Evolutionary conservation across 2,797 vertebrate species (phyloP).

Genomic region (Ctenosaura bakeri): DNA sequence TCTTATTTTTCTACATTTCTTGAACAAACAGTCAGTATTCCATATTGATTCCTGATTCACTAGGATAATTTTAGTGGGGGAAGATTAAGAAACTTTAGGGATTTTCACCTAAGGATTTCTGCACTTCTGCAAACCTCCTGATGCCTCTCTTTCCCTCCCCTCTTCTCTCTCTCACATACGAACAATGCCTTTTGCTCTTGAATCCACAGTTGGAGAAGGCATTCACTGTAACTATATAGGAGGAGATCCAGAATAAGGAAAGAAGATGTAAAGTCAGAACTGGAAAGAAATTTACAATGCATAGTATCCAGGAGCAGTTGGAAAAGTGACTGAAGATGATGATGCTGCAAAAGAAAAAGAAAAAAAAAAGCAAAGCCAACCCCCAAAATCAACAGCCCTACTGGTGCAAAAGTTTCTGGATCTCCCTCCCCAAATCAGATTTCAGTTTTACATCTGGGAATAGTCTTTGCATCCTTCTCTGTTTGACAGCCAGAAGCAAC

Average conservation of each 20-base stretch:
- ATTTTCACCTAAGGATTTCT: background rate
- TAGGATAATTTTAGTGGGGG: background rate
- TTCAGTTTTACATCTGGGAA: background rate
- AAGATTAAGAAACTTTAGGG: too few relatives aligned
- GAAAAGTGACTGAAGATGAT: background rate
- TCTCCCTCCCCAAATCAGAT: background rate
- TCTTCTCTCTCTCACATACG: too few relatives aligned
- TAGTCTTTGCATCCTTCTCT: conserved; percentile 16
- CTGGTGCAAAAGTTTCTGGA: background rate
- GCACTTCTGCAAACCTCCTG: background rate
- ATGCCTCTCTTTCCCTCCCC: background rate
- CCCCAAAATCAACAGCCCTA: too few relatives aligned
- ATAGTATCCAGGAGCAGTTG: background rate
- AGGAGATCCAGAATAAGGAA: background rate
- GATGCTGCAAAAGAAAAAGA: background rate
- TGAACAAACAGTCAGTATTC: background rate
- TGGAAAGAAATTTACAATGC: background rate
- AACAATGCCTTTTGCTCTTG: too few relatives aligned
- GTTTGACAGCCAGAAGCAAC: conserved; percentile 20
- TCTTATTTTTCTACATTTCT: background rate
- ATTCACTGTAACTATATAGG: background rate
- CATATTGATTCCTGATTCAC: background rate
- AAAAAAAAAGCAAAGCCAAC: too few relatives aligned
- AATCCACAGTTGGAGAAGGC: too few relatives aligned
- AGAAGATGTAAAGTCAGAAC: background rate